Percentiles rank a stretch among this genome's conserved stretches.
These are phyloP conservation scores for Bolborhynchus lineola DNA, from an alignment of 2,113 vertebrate genomes.

Conservation along the genomic window DNA sequence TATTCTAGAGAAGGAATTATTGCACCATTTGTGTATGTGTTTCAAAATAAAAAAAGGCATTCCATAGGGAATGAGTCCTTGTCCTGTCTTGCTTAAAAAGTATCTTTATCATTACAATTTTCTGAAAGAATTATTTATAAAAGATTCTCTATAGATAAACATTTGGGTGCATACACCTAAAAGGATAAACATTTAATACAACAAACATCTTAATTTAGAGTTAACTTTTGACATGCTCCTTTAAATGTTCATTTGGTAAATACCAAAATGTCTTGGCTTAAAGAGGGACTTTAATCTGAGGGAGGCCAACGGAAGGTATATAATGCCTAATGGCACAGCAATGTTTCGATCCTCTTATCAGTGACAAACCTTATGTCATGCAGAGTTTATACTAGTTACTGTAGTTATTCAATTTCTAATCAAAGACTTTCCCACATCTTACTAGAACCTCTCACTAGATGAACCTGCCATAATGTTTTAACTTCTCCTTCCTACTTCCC, in stretches of 20 bases:
- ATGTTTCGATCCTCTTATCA: constrained; percentile 15
- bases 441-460: background rate
- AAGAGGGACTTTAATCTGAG: background rate
- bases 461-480: background rate
- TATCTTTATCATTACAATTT: background rate
- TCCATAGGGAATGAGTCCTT: background rate
- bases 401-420: background rate
- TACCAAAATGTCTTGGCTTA: background rate
- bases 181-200: constrained; percentile 22
- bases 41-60: background rate
- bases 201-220: constrained; percentile 5
- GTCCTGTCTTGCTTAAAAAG: background rate
- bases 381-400: background rate
- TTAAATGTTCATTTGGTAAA: background rate
- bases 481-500: background rate
- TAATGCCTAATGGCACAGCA: background rate
- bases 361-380: background rate
- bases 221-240: background rate
- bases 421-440: background rate
- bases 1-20: background rate
- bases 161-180: background rate
- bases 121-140: constrained; percentile 44
- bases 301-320: background rate
- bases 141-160: background rate
- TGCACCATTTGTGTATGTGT: fast-evolving